Percentiles rank a stretch among this genome's conserved stretches.
These are phyloP conservation scores for Riptortus pedestris DNA, from an alignment of 1,140 invertebrate genomes.

Conservation along the genomic window DNA sequence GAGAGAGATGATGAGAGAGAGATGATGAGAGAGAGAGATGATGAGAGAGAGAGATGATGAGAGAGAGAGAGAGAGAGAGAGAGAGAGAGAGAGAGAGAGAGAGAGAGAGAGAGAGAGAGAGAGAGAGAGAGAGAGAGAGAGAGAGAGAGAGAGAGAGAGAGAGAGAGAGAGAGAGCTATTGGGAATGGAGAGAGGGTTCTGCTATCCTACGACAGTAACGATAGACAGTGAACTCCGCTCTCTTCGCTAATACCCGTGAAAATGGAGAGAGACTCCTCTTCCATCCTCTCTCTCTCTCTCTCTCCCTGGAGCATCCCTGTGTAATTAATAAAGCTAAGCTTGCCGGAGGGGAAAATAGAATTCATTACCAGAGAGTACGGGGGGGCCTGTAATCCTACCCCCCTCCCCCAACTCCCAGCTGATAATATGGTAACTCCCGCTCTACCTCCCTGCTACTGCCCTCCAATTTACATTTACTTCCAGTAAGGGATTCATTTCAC, in stretches of 20 bases:
- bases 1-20: background rate
- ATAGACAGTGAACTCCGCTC: too few relatives aligned
- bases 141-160: background rate
- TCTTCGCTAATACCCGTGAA: slow-evolving; percentile 9
- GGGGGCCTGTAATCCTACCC: background rate
- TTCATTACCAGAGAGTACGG: slow-evolving; percentile 23
- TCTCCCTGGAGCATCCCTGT: background rate
- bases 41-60: background rate
- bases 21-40: background rate
- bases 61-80: background rate
- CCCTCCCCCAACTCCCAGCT: background rate
- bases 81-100: background rate
- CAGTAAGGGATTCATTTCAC: background rate
- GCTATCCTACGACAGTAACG: too few relatives aligned
- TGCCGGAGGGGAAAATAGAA: slow-evolving; percentile 29
- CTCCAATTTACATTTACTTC: background rate
- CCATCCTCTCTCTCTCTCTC: slow-evolving; percentile 5
- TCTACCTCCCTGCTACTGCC: background rate
- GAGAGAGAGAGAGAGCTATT: background rate
- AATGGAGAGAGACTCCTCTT: slow-evolving; percentile 4
- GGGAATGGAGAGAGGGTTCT: background rate
- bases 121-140: background rate
- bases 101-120: background rate
- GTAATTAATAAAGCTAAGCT: slow-evolving; percentile 29
- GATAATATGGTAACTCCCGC: slow-evolving; percentile 14